These are phyloP conservation scores for Atethmia centrago DNA, from an alignment of 2,888 invertebrate genomes.

Conservation along the genomic window DNA sequence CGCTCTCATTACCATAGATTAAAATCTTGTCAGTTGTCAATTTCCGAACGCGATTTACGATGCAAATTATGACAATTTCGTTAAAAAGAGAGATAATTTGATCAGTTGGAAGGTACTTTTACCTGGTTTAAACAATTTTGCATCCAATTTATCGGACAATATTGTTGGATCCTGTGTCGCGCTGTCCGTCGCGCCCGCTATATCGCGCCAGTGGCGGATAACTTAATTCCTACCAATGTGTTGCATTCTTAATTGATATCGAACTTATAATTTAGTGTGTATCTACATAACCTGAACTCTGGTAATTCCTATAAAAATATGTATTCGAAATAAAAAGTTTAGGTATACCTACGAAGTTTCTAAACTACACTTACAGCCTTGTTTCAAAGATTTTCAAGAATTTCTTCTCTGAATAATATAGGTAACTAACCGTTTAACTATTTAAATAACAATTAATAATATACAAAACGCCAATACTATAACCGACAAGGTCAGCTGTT, in stretches of 20 bases:
- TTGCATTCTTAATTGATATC: background rate
- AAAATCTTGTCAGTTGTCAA: constrained; percentile 55
- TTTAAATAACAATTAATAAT: background rate
- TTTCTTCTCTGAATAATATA: background rate
- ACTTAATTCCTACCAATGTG: background rate
- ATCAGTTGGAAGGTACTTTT: constrained; percentile 4
- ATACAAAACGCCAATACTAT: background rate
- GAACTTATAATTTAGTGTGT: too few species aligned
- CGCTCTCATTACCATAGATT: constrained; percentile 58
- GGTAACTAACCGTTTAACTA: background rate
- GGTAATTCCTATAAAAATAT: too few species aligned
- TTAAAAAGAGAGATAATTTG: constrained; percentile 11
- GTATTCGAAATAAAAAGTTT: too few species aligned
- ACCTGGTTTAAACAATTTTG: background rate
- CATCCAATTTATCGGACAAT: background rate
- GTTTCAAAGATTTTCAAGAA: background rate
- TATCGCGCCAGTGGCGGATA: too few species aligned
- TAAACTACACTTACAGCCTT: too few species aligned
- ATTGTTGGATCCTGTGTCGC: background rate
- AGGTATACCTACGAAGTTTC: too few species aligned
- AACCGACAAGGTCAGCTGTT: constrained; percentile 44
- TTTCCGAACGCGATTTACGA: constrained; percentile 54
- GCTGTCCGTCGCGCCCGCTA: too few species aligned
- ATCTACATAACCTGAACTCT: too few species aligned
- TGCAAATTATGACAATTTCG: constrained; percentile 56